Evolutionary conservation across 2,888 invertebrate species (phyloP).

Genomic region (Oithona nana): DNA sequence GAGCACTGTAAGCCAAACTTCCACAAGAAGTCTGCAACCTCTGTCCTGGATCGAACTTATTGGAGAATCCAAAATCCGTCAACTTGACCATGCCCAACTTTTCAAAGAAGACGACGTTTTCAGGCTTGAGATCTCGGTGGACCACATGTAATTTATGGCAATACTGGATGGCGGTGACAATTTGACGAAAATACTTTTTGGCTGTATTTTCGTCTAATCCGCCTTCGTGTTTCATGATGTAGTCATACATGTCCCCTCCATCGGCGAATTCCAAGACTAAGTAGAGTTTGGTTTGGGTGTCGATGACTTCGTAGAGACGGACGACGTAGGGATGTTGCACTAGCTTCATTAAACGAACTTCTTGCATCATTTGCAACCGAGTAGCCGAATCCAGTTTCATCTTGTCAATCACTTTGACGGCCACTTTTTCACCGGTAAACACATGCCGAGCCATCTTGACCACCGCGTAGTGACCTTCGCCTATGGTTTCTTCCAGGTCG

Average conservation of each 20-base stretch:
- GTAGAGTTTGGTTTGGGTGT: constrained; percentile 92
- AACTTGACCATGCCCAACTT: constrained; percentile 88
- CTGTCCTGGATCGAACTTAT: constrained; percentile 39
- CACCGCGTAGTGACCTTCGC: constrained; percentile 95
- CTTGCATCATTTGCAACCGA: constrained; percentile 80
- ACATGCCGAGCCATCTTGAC: constrained; percentile 95
- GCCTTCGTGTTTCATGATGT: constrained; percentile 54
- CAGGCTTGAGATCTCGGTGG: constrained; percentile 87
- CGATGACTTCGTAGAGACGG: constrained; percentile 93
- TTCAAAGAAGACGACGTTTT: constrained; percentile 98
- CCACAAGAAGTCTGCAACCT: constrained; percentile 96
- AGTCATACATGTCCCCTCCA: constrained; percentile 95
- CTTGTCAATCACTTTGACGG: constrained; percentile 94
- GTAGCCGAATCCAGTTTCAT: constrained; percentile 90
- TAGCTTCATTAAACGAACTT: constrained; percentile 84
- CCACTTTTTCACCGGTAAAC: constrained; percentile 95
- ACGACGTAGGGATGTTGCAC: constrained; percentile 99
- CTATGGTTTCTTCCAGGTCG: constrained; percentile 89
- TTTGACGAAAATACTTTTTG: constrained; percentile 42
- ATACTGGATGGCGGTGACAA: constrained; percentile 87
- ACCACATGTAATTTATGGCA: constrained; percentile 81
- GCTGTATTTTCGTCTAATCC: constrained; percentile 53
- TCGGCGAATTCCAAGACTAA: constrained; percentile 92
- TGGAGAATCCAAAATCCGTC: constrained; percentile 96
- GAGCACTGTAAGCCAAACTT: constrained; percentile 94